These are phyloP conservation scores for Patiria pectinifera DNA, from an alignment of 53 echinoderm and acorn worm genomes.

Conservation along the genomic window DNA sequence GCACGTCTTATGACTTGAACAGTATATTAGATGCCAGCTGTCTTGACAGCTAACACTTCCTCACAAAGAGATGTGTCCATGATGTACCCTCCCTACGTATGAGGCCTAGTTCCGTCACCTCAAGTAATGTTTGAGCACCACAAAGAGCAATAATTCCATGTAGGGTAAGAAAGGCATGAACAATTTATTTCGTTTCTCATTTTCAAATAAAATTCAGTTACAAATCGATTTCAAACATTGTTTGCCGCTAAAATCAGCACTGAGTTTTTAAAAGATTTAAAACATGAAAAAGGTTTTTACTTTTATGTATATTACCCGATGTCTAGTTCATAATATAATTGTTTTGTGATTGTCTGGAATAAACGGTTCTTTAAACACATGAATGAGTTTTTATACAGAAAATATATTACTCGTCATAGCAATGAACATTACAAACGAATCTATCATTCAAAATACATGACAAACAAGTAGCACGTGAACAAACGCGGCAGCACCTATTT, in stretches of 20 bases:
- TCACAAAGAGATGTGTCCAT: no score
- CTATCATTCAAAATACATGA: conserved; percentile 8
- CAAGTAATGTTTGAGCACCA: neutral
- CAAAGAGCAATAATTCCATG: neutral
- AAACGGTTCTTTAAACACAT: conserved; percentile 49
- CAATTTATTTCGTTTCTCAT: conserved; percentile 23
- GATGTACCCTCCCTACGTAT: no score
- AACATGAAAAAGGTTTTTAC: conserved; percentile 12
- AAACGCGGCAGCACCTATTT: conserved; percentile 41
- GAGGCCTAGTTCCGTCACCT: no score
- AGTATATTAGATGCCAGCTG: no score
- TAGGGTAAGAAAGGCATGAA: conserved; percentile 58
- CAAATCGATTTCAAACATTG: conserved; percentile 53
- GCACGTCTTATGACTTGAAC: no score
- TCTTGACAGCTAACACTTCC: no score
- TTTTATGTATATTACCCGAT: conserved; percentile 51
- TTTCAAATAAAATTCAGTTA: conserved; percentile 33
- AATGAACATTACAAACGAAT: conserved; percentile 33
- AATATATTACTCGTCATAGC: conserved; percentile 53
- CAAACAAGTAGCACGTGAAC: conserved; percentile 27
- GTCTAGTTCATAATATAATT: conserved; percentile 44
- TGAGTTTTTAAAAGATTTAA: conserved; percentile 28
- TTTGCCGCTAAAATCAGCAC: conserved; percentile 19
- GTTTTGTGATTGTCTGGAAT: conserved; percentile 37
- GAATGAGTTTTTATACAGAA: conserved; percentile 55